A percentile compares a stretch with the other conserved stretches of the same genome.
Evolutionary conservation across 2,113 vertebrate species (phyloP).

Genomic region (Zapus hudsonius): DNA sequence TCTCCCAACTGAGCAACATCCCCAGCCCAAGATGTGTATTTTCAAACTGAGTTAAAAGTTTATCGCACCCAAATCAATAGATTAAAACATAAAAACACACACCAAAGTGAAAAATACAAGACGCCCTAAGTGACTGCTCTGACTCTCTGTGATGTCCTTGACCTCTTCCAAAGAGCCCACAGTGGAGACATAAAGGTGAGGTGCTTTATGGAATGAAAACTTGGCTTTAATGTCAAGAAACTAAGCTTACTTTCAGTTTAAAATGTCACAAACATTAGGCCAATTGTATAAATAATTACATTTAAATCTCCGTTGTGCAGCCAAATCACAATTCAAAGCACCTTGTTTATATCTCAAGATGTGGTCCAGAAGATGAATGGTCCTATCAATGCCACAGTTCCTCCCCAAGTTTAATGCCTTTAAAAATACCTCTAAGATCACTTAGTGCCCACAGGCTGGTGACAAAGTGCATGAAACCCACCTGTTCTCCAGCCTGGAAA

Average conservation of each 20-base stretch:
- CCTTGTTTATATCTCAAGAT: neutral
- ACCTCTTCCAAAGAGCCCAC: neutral
- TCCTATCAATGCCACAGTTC: neutral
- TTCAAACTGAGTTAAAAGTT: neutral
- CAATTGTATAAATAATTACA: neutral
- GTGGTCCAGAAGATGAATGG: neutral
- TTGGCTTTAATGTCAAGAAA: neutral
- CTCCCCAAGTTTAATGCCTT: neutral
- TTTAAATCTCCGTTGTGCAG: neutral
- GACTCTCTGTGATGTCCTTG: neutral
- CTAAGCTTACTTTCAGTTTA: neutral
- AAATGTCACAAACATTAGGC: neutral
- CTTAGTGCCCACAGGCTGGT: neutral
- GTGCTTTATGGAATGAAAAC: neutral
- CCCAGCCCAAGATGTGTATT: neutral
- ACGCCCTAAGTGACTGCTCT: neutral
- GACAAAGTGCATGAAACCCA: slow-evolving; percentile 70
- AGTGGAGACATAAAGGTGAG: neutral
- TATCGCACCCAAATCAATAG: neutral
- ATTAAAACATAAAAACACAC: neutral
- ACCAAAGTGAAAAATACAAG: neutral
- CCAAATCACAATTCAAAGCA: neutral
- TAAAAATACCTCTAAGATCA: accelerated
- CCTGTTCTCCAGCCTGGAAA: slow-evolving; percentile 95
- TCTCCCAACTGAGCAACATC: too few species aligned